Conservation (phyloP, 1,140 invertebrate genomes). For the Drosophila chauvacae region DNA sequence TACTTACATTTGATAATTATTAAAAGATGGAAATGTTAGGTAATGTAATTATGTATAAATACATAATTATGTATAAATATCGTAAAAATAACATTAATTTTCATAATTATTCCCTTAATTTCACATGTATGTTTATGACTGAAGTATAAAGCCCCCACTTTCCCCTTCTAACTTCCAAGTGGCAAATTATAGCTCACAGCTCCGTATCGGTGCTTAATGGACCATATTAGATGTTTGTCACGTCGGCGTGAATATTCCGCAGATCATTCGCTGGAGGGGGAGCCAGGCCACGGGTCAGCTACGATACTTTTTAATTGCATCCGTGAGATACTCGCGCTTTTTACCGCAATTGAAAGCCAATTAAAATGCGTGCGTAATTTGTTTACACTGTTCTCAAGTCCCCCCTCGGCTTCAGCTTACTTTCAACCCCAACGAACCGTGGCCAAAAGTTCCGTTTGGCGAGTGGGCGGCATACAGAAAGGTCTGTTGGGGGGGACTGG, state of each 20-base stretch:
- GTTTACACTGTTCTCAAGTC: conserved; percentile 54
- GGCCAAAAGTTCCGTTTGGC: conserved; percentile 56
- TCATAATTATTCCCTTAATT: too few species aligned
- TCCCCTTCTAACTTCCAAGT: not conserved
- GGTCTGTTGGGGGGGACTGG: not conserved
- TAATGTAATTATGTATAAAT: not conserved
- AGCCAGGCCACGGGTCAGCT: conserved; percentile 20
- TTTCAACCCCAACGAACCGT: conserved; percentile 68
- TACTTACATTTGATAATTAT: not conserved
- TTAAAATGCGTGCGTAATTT: conserved; percentile 77
- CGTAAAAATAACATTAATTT: too few species aligned
- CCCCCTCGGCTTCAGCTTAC: conserved; percentile 50
- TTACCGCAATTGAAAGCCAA: conserved; percentile 54
- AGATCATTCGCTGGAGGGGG: conserved; percentile 29
- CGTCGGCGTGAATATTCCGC: conserved; percentile 36
- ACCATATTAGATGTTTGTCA: conserved; percentile 61
- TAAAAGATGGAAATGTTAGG: not conserved
- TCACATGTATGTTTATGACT: too few species aligned
- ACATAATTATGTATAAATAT: not conserved
- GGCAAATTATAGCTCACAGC: not conserved
- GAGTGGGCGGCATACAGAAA: conserved; percentile 4
- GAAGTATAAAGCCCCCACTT: not conserved
- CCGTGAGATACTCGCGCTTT: conserved; percentile 40
- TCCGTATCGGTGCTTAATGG: conserved; percentile 44
- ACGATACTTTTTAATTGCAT: conserved; percentile 41